These are phyloP conservation scores for Euphonia xanthogaster DNA, from an alignment of 2,797 vertebrate genomes.

Conservation along the genomic window DNA sequence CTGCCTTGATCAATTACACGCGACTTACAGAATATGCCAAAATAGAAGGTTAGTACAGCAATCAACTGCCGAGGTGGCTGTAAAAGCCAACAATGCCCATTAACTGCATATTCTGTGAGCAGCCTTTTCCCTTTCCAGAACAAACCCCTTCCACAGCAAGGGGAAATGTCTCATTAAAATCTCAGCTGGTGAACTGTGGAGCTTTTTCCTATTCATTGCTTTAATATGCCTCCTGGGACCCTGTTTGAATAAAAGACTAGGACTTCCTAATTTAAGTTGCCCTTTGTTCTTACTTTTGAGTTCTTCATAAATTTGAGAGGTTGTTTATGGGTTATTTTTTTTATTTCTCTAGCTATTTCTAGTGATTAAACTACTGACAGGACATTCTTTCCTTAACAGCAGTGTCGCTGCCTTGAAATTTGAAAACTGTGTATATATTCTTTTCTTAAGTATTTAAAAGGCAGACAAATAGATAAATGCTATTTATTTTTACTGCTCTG, in stretches of 20 bases:
- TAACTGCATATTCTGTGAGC: slow-evolving; percentile 74
- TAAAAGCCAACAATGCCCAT: slow-evolving; percentile 73
- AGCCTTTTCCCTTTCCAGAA: slow-evolving; percentile 73
- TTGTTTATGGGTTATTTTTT: slow-evolving; percentile 46
- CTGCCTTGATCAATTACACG: slow-evolving; percentile 93
- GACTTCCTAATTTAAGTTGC: slow-evolving; percentile 75
- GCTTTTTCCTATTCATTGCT: slow-evolving; percentile 83
- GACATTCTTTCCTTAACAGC: slow-evolving; percentile 2
- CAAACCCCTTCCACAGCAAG: slow-evolving; percentile 75
- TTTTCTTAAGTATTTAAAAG: background rate
- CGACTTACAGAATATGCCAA: slow-evolving; percentile 94
- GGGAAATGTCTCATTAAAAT: slow-evolving; percentile 85
- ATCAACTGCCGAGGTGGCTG: slow-evolving; percentile 68
- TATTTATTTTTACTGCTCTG: slow-evolving; percentile 1
- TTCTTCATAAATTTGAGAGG: slow-evolving; percentile 40
- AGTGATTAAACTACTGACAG: slow-evolving; percentile 35
- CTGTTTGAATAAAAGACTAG: slow-evolving; percentile 74
- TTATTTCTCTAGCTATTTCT: slow-evolving; percentile 59
- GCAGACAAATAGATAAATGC: background rate
- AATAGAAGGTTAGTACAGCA: slow-evolving; percentile 87
- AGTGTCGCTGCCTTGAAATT: background rate
- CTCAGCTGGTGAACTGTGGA: slow-evolving; percentile 83
- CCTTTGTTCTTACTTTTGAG: slow-evolving; percentile 76
- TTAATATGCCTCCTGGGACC: slow-evolving; percentile 84
- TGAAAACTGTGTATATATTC: background rate